Conservation (phyloP, 92 coral and sea anemone species). For the Epizoanthus illoricatus region DNA sequence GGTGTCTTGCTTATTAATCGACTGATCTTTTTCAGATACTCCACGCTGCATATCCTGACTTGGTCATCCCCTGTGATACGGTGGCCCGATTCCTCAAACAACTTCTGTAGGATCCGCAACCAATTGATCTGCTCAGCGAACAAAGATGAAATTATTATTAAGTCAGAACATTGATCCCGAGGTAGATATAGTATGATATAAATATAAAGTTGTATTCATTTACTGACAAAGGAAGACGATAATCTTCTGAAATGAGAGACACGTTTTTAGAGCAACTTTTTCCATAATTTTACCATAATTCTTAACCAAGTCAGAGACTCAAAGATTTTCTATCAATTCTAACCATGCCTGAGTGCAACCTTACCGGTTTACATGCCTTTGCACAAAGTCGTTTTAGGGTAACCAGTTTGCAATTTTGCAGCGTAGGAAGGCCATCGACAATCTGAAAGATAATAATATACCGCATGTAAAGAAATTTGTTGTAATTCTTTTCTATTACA, state of each 20-base stretch:
- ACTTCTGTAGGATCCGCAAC: constrained; percentile 37
- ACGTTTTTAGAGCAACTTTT: too few relatives aligned
- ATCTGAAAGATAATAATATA: not conserved
- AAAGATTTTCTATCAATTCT: not conserved
- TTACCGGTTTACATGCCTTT: constrained; percentile 21
- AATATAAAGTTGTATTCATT: too few relatives aligned
- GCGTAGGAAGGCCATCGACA: not conserved
- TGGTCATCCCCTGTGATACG: constrained; percentile 22
- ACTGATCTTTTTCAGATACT: constrained; percentile 31
- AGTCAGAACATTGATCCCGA: not conserved
- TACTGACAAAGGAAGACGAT: too few relatives aligned
- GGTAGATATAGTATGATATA: too few relatives aligned
- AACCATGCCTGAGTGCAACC: not conserved
- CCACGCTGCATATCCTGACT: constrained; percentile 21
- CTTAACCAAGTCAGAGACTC: not conserved
- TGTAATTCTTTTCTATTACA: too few relatives aligned
- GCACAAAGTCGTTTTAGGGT: constrained; percentile 11
- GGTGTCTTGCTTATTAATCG: constrained; percentile 39
- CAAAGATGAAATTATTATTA: not conserved
- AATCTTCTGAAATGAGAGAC: too few relatives aligned
- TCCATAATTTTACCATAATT: too few relatives aligned
- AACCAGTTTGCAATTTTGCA: constrained; percentile 17
- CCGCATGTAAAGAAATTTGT: too few relatives aligned
- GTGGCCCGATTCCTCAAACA: constrained; percentile 36
- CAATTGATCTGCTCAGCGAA: constrained; percentile 51